Base-by-base conservation (phyloP, 2,113 vertebrate species). In the Ibidorhyncha struthersii region DNA sequence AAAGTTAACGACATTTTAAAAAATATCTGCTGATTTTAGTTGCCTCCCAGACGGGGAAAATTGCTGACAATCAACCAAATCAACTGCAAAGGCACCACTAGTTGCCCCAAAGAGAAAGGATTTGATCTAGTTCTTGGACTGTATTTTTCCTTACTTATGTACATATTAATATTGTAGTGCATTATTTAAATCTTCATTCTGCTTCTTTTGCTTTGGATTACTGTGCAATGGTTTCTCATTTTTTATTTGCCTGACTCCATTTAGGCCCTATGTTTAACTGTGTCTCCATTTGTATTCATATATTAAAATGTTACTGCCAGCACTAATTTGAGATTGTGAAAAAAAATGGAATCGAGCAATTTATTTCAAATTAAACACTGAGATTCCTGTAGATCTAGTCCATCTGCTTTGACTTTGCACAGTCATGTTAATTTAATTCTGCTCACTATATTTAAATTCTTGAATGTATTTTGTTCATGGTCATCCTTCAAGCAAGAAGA, bases 361-460 rank as follows among this genome's bases (percentile, higher is more conserved):
- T 93, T 91, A 49, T 91, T 90, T 94, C 30, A 90, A 90, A 93
- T 93, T 95, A 90, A 95, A 73, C 27, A 76, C 32, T 56, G 53
- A 76, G 43, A 81, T 88, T 93, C 40, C 53, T 79, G 40, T 82
- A 84, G 66, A 80, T 85, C 36, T 85, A 93, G 74, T 88, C 65
- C 77, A 90, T 76, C 70, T 95, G 34, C 30, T 94, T 90, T 90
- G 56, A 80, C 71, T 90, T 53, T 30, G 43, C 38, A 49, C 9
- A 91, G 40, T 82, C 41, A 79, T 49, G 9, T 27, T 82, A 82
- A 82, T 93, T 82, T 89, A 82, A 69, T 91, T 89, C 56, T 82
- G 47, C 43, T 95, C 58, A 88, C 53, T 88, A 36, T 50, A 72
- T 93, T 86, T 52, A 82, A 65, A 69, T 92, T 88, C 34, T 67